Base-by-base conservation (phyloP, 2,888 invertebrate genomes). In the Orchesella flavescens region DNA sequence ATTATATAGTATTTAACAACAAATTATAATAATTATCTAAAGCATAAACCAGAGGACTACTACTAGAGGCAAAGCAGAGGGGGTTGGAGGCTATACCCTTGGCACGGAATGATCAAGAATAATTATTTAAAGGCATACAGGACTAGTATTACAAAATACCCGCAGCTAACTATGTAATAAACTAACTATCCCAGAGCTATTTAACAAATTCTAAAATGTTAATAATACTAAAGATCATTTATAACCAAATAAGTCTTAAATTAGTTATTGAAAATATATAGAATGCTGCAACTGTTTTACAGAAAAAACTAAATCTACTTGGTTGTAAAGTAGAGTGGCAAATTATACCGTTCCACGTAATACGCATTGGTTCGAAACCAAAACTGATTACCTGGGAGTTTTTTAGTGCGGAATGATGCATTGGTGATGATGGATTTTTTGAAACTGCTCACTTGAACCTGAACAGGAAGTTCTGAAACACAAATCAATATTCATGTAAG, bases 331-430 rank as follows among this genome's bases (percentile, higher is more conserved):
- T 78, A 57, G 15, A 78, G 63, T 15, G 78, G 78, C 23, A 78
- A 71, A 71, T 78, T 78, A 43, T 78, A 78, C 19, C 71, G 71
- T 21, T 78, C 78, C 71, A 78, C 78, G 61, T 78, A 78, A 71
- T 13, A 78, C 13, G 78, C 71, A 53, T 78, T 78, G 19, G 78
- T 78, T 71, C 59, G 78, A 71, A 78, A 78, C 78, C 69, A 69
- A 80, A 73, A 80, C 34, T 63, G 59, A 91, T 92, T 91, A 95
- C 96, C 96, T 91, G 98, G 98, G 89, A 99, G 92, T 91, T 98
- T 98, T 91, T 97, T 97, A 87, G 98, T 97, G 87, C 97, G 94
- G 92, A 99, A 98, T 88, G 98, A 98, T 87, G 99, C 98, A 91
- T 98, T 99, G 46, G 98, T 99, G 87, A 99, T 97, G 94, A 98